Evolutionary conservation across 2,113 vertebrate genomes (phyloP).

Genomic region (Caretta caretta): DNA sequence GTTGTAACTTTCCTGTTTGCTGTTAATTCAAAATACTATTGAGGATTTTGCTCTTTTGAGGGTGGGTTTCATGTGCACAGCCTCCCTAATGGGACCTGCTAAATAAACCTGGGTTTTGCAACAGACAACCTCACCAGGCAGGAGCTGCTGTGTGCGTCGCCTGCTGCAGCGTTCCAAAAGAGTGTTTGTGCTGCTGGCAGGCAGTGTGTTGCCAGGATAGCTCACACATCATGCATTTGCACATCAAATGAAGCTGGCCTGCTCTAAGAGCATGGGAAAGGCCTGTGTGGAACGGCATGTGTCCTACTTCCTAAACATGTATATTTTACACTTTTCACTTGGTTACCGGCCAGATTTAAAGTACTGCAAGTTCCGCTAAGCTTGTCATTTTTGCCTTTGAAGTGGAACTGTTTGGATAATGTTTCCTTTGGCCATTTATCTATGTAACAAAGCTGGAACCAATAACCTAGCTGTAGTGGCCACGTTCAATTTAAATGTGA

Average conservation of each 20-base stretch:
- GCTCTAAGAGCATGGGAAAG: slow-evolving; percentile 71
- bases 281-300: slow-evolving; percentile 68
- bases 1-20: not conserved
- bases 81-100: not conserved
- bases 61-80: not conserved
- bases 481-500: slow-evolving; percentile 5
- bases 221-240: slow-evolving; percentile 68
- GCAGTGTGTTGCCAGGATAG: slow-evolving; percentile 54
- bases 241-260: slow-evolving; percentile 68
- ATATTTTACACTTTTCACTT: slow-evolving; percentile 72
- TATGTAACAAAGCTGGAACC: slow-evolving; percentile 63
- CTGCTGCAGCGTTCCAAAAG: slow-evolving; percentile 51
- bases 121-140: slow-evolving; percentile 44
- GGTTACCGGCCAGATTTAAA: slow-evolving; percentile 74
- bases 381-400: slow-evolving; percentile 76
- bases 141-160: slow-evolving; percentile 33
- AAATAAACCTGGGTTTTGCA: slow-evolving; percentile 29
- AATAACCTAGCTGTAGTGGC: slow-evolving; percentile 14
- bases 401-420: slow-evolving; percentile 79
- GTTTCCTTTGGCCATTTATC: slow-evolving; percentile 82
- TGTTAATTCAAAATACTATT: not conserved
- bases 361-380: slow-evolving; percentile 70
- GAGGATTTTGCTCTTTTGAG: not conserved
- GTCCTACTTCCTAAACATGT: slow-evolving; percentile 70
- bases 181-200: slow-evolving; percentile 54